Conservation (phyloP, 2,113 vertebrate genomes). For the Saguinus imperator region DNA sequence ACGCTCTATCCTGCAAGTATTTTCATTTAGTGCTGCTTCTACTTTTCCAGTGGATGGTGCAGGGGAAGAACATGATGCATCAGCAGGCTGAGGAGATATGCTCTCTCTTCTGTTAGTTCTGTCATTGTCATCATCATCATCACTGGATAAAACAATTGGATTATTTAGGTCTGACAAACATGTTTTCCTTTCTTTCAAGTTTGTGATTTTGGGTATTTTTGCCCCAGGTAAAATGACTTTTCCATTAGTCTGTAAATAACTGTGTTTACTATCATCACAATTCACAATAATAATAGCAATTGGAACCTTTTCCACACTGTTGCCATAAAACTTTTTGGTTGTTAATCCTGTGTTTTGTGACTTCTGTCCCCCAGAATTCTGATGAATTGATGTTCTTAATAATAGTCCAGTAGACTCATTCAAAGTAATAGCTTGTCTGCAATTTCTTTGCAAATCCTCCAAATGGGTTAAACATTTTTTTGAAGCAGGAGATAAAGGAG, state of each 20-base stretch:
- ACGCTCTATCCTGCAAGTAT: slow-evolving; percentile 86
- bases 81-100: slow-evolving; percentile 92
- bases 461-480: no score
- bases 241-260: slow-evolving; percentile 86
- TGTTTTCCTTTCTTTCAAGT: slow-evolving; percentile 82
- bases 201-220: slow-evolving; percentile 84
- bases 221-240: slow-evolving; percentile 83
- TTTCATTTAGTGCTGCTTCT: slow-evolving; percentile 93
- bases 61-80: slow-evolving; percentile 94
- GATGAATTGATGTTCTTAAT: slow-evolving; percentile 89
- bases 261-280: slow-evolving; percentile 83
- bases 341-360: slow-evolving; percentile 83
- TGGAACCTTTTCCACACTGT: slow-evolving; percentile 82
- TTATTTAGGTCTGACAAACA: slow-evolving; percentile 90
- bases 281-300: slow-evolving; percentile 82
- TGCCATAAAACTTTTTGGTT: slow-evolving; percentile 89
- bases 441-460: slow-evolving; percentile 84
- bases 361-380: slow-evolving; percentile 87
- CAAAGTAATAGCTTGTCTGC: slow-evolving; percentile 80
- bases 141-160: slow-evolving; percentile 96
- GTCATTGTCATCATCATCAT: slow-evolving; percentile 90
- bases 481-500: no score
- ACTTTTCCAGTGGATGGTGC: slow-evolving; percentile 92
- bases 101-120: slow-evolving; percentile 91
- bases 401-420: slow-evolving; percentile 83